Base-by-base conservation (phyloP, 2,888 invertebrate genomes). In the Drosophila niveifrons region DNA sequence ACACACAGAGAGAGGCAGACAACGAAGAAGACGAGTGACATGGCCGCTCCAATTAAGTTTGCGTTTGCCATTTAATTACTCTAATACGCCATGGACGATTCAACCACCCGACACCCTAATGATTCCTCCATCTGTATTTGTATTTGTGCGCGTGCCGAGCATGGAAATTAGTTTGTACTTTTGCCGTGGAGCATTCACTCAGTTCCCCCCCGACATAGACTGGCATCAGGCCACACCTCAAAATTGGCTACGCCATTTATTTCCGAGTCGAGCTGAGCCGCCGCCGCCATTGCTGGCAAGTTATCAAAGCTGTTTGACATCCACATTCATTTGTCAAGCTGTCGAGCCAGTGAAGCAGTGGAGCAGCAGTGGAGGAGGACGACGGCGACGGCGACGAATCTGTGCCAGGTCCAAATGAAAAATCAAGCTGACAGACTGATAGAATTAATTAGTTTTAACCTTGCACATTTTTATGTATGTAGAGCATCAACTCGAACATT, bases 1-100 rank as follows among this genome's bases (percentile, higher is more conserved):
- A 50, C 53, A 51, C 11, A 36, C 9, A 36, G 8, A 17, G 48
- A 28, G 29, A 41, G 52, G 39, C 34, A 10, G 31, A 9, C 34
- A 61, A 36, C 46, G 13, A n/a, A 23, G 23, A 18, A 63, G 58
- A 46, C 67, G 39, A 63, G 17, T 58, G 71, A 61, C 75, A 67
- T 68, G 59, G 70, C 43, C 50, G 77, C 74, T 80, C 80, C 90
- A 90, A 90, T 91, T 90, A 91, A 88, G 82, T 87, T 82, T 79
- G 72, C 78, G 72, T 73, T 81, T 80, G 89, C 83, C 87, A 90
- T 91, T 91, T 91, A 91, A 91, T 91, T 91, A 91, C 85, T 89
- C 80, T 90, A 90, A 91, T 91, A 87, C 65, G 57, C 65, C 39
- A 73, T 44, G 43, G 43, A 48, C 47, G 48, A 69, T 61, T 50